Evolutionary conservation across 2,888 invertebrate species (phyloP).

Genomic region (Macrosiphum euphorbiae): DNA sequence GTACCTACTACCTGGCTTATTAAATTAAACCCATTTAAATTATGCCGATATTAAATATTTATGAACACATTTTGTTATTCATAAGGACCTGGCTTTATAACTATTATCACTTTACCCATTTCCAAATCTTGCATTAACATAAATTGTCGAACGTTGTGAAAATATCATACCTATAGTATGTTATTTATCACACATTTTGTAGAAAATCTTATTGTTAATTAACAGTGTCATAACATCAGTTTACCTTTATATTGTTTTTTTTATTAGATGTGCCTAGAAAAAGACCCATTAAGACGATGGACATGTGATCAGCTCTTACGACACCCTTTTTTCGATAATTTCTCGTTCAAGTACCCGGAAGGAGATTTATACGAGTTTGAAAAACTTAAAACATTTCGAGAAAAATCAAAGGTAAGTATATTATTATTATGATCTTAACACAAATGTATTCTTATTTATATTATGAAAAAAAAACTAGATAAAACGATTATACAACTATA

Average conservation of each 20-base stretch:
- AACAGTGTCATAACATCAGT: too few relatives aligned
- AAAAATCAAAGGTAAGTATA: conserved; percentile 76
- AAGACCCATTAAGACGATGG: conserved; percentile 92
- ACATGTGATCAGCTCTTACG: conserved; percentile 90
- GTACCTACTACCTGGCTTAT: neutral
- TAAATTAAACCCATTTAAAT: neutral
- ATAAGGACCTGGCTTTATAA: neutral
- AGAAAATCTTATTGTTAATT: too few relatives aligned
- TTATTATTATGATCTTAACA: neutral
- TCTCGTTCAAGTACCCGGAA: conserved; percentile 84
- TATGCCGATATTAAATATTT: neutral
- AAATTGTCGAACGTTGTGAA: neutral
- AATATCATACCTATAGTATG: neutral
- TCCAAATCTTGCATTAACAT: neutral
- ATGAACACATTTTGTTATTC: neutral
- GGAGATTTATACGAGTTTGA: conserved; percentile 74
- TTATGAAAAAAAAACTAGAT: neutral
- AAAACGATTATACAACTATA: neutral
- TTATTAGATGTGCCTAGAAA: conserved; percentile 92
- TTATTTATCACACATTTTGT: conserved; percentile 66
- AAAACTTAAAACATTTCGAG: conserved; percentile 74
- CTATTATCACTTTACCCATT: neutral
- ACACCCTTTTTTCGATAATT: conserved; percentile 93
- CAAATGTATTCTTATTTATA: neutral
- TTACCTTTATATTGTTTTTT: conserved; percentile 66